Conservation (phyloP, 2,888 invertebrate species). For the Helleia helle region DNA sequence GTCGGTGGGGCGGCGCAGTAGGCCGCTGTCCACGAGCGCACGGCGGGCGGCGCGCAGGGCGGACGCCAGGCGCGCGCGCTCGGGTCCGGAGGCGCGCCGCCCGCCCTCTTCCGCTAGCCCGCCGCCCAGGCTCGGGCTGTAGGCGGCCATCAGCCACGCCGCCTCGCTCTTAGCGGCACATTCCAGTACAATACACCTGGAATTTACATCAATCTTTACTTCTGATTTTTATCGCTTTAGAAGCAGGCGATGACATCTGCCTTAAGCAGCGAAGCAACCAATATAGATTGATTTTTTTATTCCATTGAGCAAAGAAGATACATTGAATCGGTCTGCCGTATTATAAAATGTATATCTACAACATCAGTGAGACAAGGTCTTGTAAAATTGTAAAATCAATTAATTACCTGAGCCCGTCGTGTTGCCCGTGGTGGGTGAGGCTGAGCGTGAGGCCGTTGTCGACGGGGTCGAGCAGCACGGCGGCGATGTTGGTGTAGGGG, state of each 20-base stretch:
- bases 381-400: too few species aligned
- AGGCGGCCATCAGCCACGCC: slow-evolving; percentile 92
- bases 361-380: too few species aligned
- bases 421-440: slow-evolving; percentile 79
- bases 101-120: slow-evolving; percentile 83
- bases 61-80: slow-evolving; percentile 89
- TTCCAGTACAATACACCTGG: slow-evolving; percentile 93
- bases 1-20: slow-evolving; percentile 88
- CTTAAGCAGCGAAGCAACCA: too few species aligned
- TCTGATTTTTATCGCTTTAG: too few species aligned
- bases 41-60: slow-evolving; percentile 89
- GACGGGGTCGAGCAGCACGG: slow-evolving; percentile 91
- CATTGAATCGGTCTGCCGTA: too few species aligned
- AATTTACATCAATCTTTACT: too few species aligned
- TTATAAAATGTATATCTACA: too few species aligned
- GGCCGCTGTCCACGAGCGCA: slow-evolving; percentile 86
- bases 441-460: slow-evolving; percentile 94
- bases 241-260: too few species aligned
- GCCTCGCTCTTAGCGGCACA: slow-evolving; percentile 93
- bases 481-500: slow-evolving; percentile 91
- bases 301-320: too few species aligned
- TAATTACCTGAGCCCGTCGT: slow-evolving; percentile 75
- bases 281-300: too few species aligned
- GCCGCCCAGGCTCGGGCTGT: slow-evolving; percentile 88
- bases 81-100: slow-evolving; percentile 84